These are phyloP conservation scores for Cryptus viduatorius DNA, from an alignment of 2,888 invertebrate genomes.

Conservation along the genomic window DNA sequence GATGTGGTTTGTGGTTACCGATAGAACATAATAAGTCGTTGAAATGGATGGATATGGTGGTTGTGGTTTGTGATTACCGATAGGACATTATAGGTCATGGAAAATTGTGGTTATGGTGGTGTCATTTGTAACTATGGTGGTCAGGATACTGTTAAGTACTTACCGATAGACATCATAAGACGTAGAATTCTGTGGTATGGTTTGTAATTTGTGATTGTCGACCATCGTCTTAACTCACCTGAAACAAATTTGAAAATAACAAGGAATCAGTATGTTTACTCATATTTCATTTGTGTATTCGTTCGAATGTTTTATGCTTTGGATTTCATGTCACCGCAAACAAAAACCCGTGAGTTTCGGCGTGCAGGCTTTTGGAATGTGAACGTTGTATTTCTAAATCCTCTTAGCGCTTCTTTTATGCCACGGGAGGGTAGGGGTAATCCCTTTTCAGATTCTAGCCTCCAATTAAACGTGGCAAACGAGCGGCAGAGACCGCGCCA, in stretches of 20 bases:
- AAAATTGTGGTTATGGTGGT: too few relatives aligned
- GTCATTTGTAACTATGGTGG: too few relatives aligned
- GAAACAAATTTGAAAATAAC: slow-evolving; percentile 44
- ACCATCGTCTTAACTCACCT: slow-evolving; percentile 48
- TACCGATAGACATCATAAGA: too few relatives aligned
- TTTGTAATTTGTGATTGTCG: neutral
- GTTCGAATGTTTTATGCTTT: slow-evolving; percentile 17
- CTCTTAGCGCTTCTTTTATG: slow-evolving; percentile 60
- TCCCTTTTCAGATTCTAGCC: slow-evolving; percentile 66
- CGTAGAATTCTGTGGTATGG: too few relatives aligned
- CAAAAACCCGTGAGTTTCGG: slow-evolving; percentile 20
- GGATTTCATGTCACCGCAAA: neutral
- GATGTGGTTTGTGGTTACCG: too few relatives aligned
- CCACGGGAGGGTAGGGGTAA: slow-evolving; percentile 50
- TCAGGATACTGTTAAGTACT: too few relatives aligned
- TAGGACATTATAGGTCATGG: too few relatives aligned
- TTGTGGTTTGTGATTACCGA: too few relatives aligned
- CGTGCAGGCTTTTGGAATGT: slow-evolving; percentile 32
- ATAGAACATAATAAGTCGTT: too few relatives aligned
- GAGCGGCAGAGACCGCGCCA: slow-evolving; percentile 2
- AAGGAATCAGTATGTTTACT: slow-evolving; percentile 8
- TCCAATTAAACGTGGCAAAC: slow-evolving; percentile 68
- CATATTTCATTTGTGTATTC: neutral
- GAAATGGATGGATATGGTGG: too few relatives aligned
- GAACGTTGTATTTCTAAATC: slow-evolving; percentile 55